These are phyloP conservation scores for Esox lucius DNA, from an alignment of 2,797 vertebrate species.

Conservation along the genomic window DNA sequence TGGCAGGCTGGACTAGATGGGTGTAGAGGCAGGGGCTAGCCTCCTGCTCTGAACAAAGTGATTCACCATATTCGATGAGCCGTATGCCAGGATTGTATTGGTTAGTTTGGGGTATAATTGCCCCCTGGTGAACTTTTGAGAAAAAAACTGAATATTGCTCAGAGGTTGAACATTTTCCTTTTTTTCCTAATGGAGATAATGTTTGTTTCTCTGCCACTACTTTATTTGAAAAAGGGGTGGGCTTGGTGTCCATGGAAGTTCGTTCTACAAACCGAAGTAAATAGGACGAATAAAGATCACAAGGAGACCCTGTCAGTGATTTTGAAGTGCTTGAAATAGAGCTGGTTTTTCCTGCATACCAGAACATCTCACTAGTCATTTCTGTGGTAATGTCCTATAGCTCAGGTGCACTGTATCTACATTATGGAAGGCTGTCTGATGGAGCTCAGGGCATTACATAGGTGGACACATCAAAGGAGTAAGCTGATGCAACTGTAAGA, in stretches of 20 bases:
- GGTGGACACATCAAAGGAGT: constrained; percentile 65
- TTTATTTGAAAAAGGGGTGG: constrained; percentile 13
- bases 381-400: constrained; percentile 53
- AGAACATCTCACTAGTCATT: constrained; percentile 67
- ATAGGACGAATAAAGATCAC: constrained; percentile 68
- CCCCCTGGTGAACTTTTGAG: constrained; percentile 52
- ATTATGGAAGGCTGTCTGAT: constrained; percentile 63
- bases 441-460: constrained; percentile 63
- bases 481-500: constrained; percentile 66
- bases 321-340: constrained; percentile 70
- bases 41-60: constrained; percentile 78
- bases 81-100: constrained; percentile 58
- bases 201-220: constrained; percentile 36
- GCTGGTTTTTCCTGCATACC: constrained; percentile 67
- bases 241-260: no score
- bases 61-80: constrained; percentile 69
- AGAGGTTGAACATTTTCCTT: constrained; percentile 15
- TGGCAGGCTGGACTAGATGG: constrained; percentile 54
- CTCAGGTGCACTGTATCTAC: constrained; percentile 70
- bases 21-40: constrained; percentile 65
- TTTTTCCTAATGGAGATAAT: constrained; percentile 49
- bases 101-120: constrained; percentile 40
- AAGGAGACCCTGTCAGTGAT: constrained; percentile 72
- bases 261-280: constrained; percentile 49
- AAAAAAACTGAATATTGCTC: constrained; percentile 26